These are phyloP conservation scores for Microplitis manilae DNA, from an alignment of 2,888 invertebrate genomes.

Conservation along the genomic window DNA sequence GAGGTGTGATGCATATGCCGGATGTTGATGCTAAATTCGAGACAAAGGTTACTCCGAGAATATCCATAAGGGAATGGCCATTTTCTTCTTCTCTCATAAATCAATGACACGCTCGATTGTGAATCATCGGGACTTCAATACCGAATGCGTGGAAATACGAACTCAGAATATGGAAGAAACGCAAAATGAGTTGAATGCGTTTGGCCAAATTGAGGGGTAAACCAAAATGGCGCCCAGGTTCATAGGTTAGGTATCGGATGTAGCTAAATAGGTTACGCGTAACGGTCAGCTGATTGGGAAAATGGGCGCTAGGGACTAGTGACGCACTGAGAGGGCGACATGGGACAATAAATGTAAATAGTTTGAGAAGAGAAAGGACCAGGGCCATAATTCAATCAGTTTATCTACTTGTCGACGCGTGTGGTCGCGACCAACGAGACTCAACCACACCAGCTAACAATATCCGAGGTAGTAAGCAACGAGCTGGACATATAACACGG, in stretches of 20 bases:
- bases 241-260: too few relatives aligned
- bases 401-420: constrained; percentile 71
- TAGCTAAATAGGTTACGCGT: too few relatives aligned
- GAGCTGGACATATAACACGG: constrained; percentile 19
- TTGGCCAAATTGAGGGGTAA: too few relatives aligned
- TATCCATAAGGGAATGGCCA: neutral
- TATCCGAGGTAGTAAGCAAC: constrained; percentile 9
- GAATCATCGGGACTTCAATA: neutral
- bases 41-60: neutral
- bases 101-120: constrained; percentile 6
- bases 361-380: constrained; percentile 53
- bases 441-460: constrained; percentile 20
- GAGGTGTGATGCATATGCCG: constrained; percentile 18
- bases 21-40: constrained; percentile 9
- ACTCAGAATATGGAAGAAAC: too few relatives aligned
- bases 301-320: neutral
- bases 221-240: too few relatives aligned
- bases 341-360: constrained; percentile 8
- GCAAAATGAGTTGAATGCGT: too few relatives aligned
- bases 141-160: too few relatives aligned
- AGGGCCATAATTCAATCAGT: constrained; percentile 70
- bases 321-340: constrained; percentile 32
- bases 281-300: neutral
- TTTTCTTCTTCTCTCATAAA: constrained; percentile 26
- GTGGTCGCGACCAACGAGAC: constrained; percentile 60